Base-by-base conservation (phyloP, 2,797 vertebrate genomes). In the Premnoplex brunnescens region DNA sequence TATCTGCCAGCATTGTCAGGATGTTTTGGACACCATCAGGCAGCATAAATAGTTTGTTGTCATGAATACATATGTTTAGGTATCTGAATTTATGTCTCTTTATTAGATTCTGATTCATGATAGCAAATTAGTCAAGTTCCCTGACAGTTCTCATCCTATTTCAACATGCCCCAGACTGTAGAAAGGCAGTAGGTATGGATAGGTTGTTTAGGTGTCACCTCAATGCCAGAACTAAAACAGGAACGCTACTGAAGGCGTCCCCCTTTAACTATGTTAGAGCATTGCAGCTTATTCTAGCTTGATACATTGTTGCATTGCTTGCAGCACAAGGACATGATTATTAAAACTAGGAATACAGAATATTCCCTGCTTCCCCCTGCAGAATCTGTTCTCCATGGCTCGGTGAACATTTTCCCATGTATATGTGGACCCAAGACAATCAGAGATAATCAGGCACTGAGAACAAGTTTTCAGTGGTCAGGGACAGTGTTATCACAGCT, bases 321-420 rank as follows among this genome's bases (percentile, higher is more conserved):
- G 18, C 34, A 93, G 10, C 7, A 24, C 11, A 56, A 75, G n/a
- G 12, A 64, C 10, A 36, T 1, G 10, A 18, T 4, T 72, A 78
- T 51, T 43, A 32, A 6, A 39, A 54, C 13, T 7, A 82, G 12
- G 2, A 15, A 36, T 77, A 2, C 3, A 26, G 9, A 2, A 5
- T 30, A 28, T 9, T 39, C 43, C 20, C 41, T 67, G 8, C 7
- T 88, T 79, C 43, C 20, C 7, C 12, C 4, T 78, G 20, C 9
- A 78, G 34, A 81, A 44, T 37, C 30, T 48, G 10, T 41, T 12
- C 8, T 59, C 0, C 0, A 4, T 58, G 21, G 2, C n/a, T 8
- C 30, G 71, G 12, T 37, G n/a, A 48, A 39, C 2, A 26, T 19
- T 87, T n/a, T 68, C 12, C 23, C 34, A 12, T 22, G 9, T 21